A percentile compares a stretch with the other conserved stretches of the same genome.
phyloP scores from a whole-genome alignment of 64 coral and sea anemone genomes.

The Montipora efflorescens region DNA sequence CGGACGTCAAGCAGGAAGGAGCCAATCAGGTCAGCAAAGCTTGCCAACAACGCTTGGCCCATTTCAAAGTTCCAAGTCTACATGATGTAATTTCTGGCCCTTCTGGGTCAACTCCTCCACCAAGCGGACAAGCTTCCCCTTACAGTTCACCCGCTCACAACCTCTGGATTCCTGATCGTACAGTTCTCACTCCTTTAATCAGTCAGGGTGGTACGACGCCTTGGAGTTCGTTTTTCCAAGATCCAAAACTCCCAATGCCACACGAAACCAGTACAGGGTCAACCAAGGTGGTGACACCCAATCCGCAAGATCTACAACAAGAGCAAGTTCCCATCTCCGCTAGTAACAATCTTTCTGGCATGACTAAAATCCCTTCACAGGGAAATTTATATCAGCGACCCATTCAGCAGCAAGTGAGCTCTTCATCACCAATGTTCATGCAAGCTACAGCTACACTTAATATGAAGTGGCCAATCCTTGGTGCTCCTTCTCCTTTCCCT shows the following conservation, averaged over 20 bases:
- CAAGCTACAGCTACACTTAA: slow-evolving; percentile 97
- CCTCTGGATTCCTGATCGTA: slow-evolving; percentile 98
- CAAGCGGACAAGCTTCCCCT: slow-evolving; percentile 85
- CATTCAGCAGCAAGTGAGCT: slow-evolving; percentile 69
- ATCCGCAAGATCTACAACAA: slow-evolving; percentile 40
- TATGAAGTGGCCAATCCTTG: slow-evolving; percentile 99
- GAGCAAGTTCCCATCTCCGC: slow-evolving; percentile 50
- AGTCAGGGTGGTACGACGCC: slow-evolving; percentile 79
- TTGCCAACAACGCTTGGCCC: slow-evolving; percentile 88
- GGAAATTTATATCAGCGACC: slow-evolving; percentile 66
- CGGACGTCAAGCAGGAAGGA: slow-evolving; percentile 94
- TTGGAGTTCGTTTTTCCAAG: slow-evolving; percentile 69
- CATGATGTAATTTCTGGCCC: slow-evolving; percentile 89
- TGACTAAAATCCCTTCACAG: slow-evolving; percentile 69
- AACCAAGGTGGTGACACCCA: slow-evolving; percentile 56
- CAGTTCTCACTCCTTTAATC: slow-evolving; percentile 93
- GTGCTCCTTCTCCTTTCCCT: slow-evolving; percentile 71
- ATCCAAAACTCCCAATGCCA: slow-evolving; percentile 74
- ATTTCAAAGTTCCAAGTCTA: slow-evolving; percentile 95
- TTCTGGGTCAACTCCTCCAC: slow-evolving; percentile 86
- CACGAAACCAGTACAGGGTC: slow-evolving; percentile 63
- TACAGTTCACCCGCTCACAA: slow-evolving; percentile 98
- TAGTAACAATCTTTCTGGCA: slow-evolving; percentile 44
- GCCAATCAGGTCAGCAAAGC: slow-evolving; percentile 63
- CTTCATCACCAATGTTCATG: slow-evolving; percentile 78